Base-by-base conservation (phyloP, 2,797 vertebrate genomes). In the Cuculus canorus region DNA sequence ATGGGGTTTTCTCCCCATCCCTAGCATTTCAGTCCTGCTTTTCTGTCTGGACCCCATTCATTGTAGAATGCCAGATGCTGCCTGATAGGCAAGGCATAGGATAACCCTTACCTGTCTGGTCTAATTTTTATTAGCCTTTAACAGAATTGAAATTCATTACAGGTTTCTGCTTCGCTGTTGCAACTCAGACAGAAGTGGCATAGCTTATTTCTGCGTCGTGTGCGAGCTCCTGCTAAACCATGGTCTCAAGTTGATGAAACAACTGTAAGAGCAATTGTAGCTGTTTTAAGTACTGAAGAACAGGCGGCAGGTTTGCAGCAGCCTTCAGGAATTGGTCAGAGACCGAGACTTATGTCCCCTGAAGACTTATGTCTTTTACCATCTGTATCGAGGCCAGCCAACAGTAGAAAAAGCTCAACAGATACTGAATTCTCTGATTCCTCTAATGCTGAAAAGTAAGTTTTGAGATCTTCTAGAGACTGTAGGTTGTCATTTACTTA, bases 151-250 rank as follows among this genome's bases (percentile, higher is more conserved):
- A 81, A 32, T 97, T 92, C n/a, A 37, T 97, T 97, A 82, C 94
- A 99, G 99, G 98, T 97, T 94, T 98, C 99, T 86, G 97, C 75
- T 82, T 97, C 98, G 88, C 95, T 99, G 93, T 98, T 98, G 60
- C 98, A 99, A 70, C 98, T 99, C 60, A 98, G 98, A 76, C 98
- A 99, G 89, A 99, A 99, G 95, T 99, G 99, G 99, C 98, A 99
- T n/a, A 98, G 98, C 84, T 96, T 99, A 92, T 99, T 99, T 96
- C 96, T 98, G 87, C 98, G 98, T 61, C 98, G 98, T 79, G 99
- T 99, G 96, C 98, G 97, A 81, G 98, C 97, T 60, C 99, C 99
- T 24, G 98, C 98, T 41, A 99, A 99, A 96, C 98, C 98, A 0
- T 99, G 98, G 98, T 98, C 98, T 90, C 98, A 98, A 92, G 98